phyloP scores from a whole-genome alignment of 2,888 invertebrate species.

The Agrochola litura region DNA sequence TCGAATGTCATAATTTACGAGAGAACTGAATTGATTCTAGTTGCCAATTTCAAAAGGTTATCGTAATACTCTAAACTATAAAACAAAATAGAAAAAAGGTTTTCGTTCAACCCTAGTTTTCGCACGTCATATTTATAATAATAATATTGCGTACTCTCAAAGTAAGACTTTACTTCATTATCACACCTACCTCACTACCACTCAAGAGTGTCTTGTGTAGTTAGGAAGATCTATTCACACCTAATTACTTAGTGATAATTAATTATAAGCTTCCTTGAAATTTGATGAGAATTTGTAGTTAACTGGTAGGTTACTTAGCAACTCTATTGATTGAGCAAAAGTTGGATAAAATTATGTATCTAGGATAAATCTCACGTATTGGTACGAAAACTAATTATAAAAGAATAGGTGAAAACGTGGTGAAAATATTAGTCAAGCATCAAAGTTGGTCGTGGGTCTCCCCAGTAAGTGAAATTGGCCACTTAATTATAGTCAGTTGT shows the following conservation, averaged over 20 bases:
- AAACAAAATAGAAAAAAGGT: background rate
- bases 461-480: background rate
- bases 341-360: background rate
- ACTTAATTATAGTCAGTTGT: background rate
- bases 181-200: slow-evolving; percentile 10
- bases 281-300: slow-evolving; percentile 3
- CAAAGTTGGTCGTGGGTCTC: background rate
- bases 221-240: slow-evolving; percentile 1
- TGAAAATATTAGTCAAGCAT: background rate
- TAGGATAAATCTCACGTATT: background rate
- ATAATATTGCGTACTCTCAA: slow-evolving; percentile 23
- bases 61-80: background rate
- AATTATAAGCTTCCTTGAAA: slow-evolving; percentile 2
- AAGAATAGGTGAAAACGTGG: background rate
- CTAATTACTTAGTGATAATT: slow-evolving; percentile 3
- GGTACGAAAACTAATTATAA: background rate
- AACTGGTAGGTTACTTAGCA: background rate
- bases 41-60: background rate
- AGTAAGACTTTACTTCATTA: slow-evolving; percentile 30
- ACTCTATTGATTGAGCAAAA: background rate
- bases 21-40: background rate
- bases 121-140: slow-evolving; percentile 14
- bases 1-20: background rate
- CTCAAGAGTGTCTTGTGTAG: slow-evolving; percentile 2
- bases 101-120: slow-evolving; percentile 11